Base-by-base conservation (phyloP, 64 coral and sea anemone species). In the Platygyra sinensis region DNA sequence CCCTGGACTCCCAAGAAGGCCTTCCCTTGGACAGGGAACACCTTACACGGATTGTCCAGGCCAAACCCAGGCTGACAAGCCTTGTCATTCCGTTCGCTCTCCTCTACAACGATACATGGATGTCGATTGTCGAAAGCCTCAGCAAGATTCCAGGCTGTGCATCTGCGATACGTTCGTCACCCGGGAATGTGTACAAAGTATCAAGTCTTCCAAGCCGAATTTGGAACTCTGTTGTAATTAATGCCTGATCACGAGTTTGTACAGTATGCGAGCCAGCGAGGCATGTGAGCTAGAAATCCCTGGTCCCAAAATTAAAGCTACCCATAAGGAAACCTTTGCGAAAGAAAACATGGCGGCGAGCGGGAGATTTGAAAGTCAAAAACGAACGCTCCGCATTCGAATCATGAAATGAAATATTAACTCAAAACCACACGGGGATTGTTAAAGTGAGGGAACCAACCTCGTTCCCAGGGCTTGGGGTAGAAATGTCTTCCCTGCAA, bases 151-250 rank as follows among this genome's bases (percentile, higher is more conserved):
- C 36, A 38, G 50, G 36, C 33, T 76, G 13, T 76, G 74, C 36
- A 39, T 76, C 33, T 76, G 74, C 32, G 33, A 51, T 50, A 76
- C 36, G 5, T 5, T 22, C 3, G 36, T 76, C 20, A 50, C 74
- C 33, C 32, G 24, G 38, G 74, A 76, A 46, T 76, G 74, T 76
- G n/a, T n/a, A 22, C 33, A 50, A 38, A 76, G 36, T 17, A 76
- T 76, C 18, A 76, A 51, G 74, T 51, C 74, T 50, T 50, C 19
- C 10, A 49, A 76, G 8, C 5, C 74, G 1, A 76, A 50, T 76
- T 76, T 76, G 74, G 74, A 76, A 50, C 33, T 76, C 33, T 76
- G 74, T 51, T 76, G 38, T 22, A 7, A 76, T 76, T n/a, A n/a
- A n/a, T n/a, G 74, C 67, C 29, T 28, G 67, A 72, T 72, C 67